phyloP scores from a whole-genome alignment of 1,140 invertebrate species.

The Stegodyphus mimosarum region DNA sequence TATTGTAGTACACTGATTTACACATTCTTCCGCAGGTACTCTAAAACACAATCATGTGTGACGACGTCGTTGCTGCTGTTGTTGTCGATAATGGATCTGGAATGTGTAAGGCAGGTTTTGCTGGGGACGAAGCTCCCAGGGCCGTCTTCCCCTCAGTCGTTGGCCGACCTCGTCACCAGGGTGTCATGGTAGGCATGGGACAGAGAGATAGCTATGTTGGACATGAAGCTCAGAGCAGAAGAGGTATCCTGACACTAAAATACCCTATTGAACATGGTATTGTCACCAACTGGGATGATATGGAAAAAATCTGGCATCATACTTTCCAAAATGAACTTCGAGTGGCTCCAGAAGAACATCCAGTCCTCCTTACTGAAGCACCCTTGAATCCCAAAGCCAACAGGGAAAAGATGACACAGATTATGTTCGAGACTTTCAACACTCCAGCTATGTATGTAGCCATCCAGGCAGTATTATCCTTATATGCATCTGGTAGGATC shows the following conservation, averaged over 20 bases:
- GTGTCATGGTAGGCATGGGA: constrained; percentile 93
- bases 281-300: constrained; percentile 98
- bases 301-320: constrained; percentile 98
- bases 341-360: constrained; percentile 93
- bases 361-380: constrained; percentile 75
- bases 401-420: too few species aligned
- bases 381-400: constrained; percentile 71
- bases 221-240: constrained; percentile 92
- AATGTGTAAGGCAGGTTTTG: constrained; percentile 73
- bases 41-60: constrained; percentile 75
- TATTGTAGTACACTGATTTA: too few species aligned
- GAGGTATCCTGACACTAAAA: constrained; percentile 90
- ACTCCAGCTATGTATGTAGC: constrained; percentile 86
- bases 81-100: constrained; percentile 73
- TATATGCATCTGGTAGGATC: too few species aligned
- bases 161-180: constrained; percentile 69
- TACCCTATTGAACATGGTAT: constrained; percentile 97
- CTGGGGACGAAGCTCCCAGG: too few species aligned
- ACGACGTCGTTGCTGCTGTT: constrained; percentile 87
- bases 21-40: too few species aligned
- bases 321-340: constrained; percentile 95
- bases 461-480: constrained; percentile 68
- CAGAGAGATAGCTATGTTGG: constrained; percentile 97
- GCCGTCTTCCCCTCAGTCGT: too few species aligned
- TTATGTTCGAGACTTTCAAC: neutral